These are phyloP conservation scores for Cryptocephalus moraei DNA, from an alignment of 2,888 invertebrate genomes.

Conservation along the genomic window DNA sequence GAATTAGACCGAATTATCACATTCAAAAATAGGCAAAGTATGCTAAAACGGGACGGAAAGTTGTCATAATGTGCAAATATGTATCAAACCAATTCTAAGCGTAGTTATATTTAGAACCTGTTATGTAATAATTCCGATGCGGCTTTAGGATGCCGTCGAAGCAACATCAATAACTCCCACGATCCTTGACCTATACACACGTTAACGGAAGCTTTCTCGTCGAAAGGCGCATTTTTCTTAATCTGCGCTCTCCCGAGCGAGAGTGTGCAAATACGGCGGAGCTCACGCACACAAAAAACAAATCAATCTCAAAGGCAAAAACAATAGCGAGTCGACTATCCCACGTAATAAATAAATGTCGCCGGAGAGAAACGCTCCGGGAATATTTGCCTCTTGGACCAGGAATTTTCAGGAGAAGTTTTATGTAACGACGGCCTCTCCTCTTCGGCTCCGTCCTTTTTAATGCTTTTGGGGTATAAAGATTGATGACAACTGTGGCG, in stretches of 20 bases:
- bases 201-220: too few relatives aligned
- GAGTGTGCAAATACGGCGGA: neutral
- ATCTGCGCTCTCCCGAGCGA: neutral
- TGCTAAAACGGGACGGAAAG: too few relatives aligned
- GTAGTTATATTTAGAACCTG: too few relatives aligned
- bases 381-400: neutral
- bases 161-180: too few relatives aligned
- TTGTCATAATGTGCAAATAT: too few relatives aligned
- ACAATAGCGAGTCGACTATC: conserved; percentile 3
- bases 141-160: too few relatives aligned
- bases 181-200: too few relatives aligned
- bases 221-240: too few relatives aligned
- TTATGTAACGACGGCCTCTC: neutral
- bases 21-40: too few relatives aligned
- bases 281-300: conserved; percentile 1
- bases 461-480: conserved; percentile 4
- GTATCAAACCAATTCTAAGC: too few relatives aligned
- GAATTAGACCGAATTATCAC: too few relatives aligned
- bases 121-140: too few relatives aligned
- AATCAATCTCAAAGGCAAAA: conserved; percentile 2
- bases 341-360: conserved; percentile 7
- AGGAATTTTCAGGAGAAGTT: conserved; percentile 1
- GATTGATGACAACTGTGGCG: conserved; percentile 1
- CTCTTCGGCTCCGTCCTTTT: conserved; percentile 1
- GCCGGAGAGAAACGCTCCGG: neutral